These are phyloP conservation scores for Xestia ashworthii DNA, from an alignment of 2,888 invertebrate species.

Conservation along the genomic window DNA sequence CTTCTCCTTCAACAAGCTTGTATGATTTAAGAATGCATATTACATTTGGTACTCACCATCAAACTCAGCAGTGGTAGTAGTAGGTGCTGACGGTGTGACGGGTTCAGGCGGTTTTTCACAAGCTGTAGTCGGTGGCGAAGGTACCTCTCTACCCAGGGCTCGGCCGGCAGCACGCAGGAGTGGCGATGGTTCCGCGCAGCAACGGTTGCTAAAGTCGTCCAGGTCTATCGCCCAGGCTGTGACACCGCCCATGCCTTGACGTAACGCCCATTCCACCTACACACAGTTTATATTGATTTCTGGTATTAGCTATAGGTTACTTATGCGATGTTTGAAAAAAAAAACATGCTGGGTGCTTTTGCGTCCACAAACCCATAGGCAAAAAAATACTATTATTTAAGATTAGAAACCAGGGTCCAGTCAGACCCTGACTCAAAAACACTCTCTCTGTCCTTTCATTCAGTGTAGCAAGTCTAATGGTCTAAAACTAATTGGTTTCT, in stretches of 20 bases:
- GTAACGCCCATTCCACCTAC: constrained; percentile 93
- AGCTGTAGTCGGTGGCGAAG: constrained; percentile 87
- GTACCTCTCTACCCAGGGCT: constrained; percentile 92
- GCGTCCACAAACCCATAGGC: too few species aligned
- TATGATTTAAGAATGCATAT: not conserved
- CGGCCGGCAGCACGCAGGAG: constrained; percentile 94
- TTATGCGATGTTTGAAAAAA: not conserved
- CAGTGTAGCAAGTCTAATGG: not conserved
- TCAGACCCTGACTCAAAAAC: not conserved
- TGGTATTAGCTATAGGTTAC: not conserved
- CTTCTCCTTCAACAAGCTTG: not conserved
- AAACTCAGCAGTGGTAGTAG: constrained; percentile 91
- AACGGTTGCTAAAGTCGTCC: constrained; percentile 96
- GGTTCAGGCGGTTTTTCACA: constrained; percentile 94
- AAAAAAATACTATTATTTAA: too few species aligned
- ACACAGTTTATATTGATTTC: not conserved
- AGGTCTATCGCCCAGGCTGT: constrained; percentile 97
- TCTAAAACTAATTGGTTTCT: not conserved
- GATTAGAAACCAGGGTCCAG: too few species aligned
- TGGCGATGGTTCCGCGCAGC: constrained; percentile 95
- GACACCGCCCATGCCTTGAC: constrained; percentile 94
- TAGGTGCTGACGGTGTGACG: constrained; percentile 94
- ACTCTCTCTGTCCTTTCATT: not conserved
- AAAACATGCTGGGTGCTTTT: too few species aligned
- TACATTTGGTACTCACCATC: constrained; percentile 76